Evolutionary conservation across 2,888 invertebrate genomes (phyloP), one percentile per base, ranked within the genome.

Genomic region (Antheraea assamensis): DNA sequence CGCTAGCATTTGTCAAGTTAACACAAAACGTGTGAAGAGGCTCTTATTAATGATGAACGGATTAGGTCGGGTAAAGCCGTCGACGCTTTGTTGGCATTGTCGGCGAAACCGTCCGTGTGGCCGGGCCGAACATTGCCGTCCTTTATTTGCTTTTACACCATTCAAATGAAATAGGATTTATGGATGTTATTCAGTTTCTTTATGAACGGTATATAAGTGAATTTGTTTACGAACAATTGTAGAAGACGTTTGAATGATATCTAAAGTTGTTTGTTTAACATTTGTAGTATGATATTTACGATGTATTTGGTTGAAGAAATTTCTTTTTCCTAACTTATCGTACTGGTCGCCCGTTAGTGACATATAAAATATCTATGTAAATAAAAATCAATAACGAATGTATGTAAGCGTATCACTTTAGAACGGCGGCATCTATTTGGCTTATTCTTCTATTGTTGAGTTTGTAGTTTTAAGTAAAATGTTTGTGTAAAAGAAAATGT

Each of bases 1-100:
- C 84, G 85, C 83, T 81, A 84, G 86, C 94, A 92, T 93, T 93
- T 93, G 94, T 94, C 93, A 93, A 92, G 92, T 93, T 94, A 92
- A 91, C 93, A 91, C 93, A 88, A 88, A 90, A 91, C 89, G 91
- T 91, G 92, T 91, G 92, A 93, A 93, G 91, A 89, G 88, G 68
- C 87, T 85, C 86, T 92, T 93, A 92, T 93, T 94, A 93, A 93
- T 93, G 93, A 90, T 86, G 83, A 84, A 85, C 87, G 88, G 92
- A 92, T 93, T 90, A 91, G 87, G 85, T 86, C 86, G 85, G 85
- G 85, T 85, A 85, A 58, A 81, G 80, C 81, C 87, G 83, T 49
- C 79, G 78, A 77, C 75, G 79, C 82, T 89, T 90, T 92, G 88
- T 89, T 82, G 81, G 84, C 86, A 87, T 90, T 90, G 89, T 83